Percentiles rank a stretch among this genome's conserved stretches.
phyloP scores from a whole-genome alignment of 2,797 vertebrate genomes.

The Mus caroli region DNA sequence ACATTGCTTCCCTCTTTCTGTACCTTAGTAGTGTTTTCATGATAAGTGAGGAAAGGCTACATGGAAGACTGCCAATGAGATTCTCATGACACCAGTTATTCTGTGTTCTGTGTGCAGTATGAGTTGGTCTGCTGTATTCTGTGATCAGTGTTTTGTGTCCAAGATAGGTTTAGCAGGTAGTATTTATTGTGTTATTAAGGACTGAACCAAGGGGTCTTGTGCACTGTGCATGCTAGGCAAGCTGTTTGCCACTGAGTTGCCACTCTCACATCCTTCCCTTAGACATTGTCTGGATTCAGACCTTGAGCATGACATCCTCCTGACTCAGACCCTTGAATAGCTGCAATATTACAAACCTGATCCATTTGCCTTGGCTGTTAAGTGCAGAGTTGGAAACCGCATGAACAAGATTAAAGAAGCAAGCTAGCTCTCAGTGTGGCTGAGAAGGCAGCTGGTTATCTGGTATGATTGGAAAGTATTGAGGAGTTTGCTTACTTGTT shows the following conservation, averaged over 20 bases:
- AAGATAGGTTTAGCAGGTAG: background rate
- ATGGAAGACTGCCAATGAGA: background rate
- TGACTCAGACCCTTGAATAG: background rate
- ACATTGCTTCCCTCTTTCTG: background rate
- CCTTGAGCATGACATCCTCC: background rate
- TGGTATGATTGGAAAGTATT: background rate
- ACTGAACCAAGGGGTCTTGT: background rate
- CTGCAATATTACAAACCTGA: background rate
- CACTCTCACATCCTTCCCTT: background rate
- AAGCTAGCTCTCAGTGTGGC: background rate
- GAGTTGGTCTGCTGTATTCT: background rate
- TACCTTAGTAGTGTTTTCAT: conserved; percentile 26
- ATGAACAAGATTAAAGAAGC: conserved; percentile 3
- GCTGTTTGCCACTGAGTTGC: too few species aligned
- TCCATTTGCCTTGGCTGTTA: background rate
- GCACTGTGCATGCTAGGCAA: background rate
- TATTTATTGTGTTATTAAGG: background rate
- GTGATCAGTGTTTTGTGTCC: background rate
- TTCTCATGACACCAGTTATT: background rate
- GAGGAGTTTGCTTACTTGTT: background rate
- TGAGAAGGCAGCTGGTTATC: background rate
- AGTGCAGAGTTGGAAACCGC: background rate
- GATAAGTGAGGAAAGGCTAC: background rate
- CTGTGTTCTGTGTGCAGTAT: background rate
- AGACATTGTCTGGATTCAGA: background rate